These are phyloP conservation scores for Varanus komodoensis DNA, from an alignment of 2,113 vertebrate species.

Conservation along the genomic window DNA sequence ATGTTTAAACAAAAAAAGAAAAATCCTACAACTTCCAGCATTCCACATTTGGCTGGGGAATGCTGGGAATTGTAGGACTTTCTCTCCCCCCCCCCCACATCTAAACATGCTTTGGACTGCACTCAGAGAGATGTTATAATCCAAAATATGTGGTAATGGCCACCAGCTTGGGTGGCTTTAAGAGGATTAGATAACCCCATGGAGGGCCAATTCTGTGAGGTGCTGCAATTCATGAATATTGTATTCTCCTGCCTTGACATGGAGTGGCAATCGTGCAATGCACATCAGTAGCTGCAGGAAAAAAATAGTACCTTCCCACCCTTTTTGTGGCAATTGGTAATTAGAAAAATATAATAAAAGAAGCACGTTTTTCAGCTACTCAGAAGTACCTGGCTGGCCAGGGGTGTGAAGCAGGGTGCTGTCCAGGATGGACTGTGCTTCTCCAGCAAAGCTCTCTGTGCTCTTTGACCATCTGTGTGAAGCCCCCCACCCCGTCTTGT, in stretches of 20 bases:
- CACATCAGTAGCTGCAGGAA: accelerated
- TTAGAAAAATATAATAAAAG: no score
- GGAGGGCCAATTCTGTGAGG: background rate
- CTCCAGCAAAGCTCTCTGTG: background rate
- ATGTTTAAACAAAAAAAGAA: no score
- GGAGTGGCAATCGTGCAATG: no score
- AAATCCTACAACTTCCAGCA: no score
- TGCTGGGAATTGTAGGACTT: no score
- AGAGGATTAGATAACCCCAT: background rate
- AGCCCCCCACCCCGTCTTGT: background rate
- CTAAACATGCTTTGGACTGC: no score
- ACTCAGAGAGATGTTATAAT: no score
- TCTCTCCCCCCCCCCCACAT: no score
- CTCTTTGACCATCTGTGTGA: no score
- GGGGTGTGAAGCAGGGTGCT: background rate
- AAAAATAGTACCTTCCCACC: background rate
- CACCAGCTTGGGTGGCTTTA: background rate
- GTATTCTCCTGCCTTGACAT: no score
- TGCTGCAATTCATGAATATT: background rate
- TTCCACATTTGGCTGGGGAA: no score
- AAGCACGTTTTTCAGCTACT: no score
- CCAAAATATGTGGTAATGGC: background rate
- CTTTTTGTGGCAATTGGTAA: background rate
- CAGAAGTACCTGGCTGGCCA: background rate
- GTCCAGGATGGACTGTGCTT: background rate